Conservation (phyloP, 1,140 invertebrate species). For the Bombus impatiens region DNA sequence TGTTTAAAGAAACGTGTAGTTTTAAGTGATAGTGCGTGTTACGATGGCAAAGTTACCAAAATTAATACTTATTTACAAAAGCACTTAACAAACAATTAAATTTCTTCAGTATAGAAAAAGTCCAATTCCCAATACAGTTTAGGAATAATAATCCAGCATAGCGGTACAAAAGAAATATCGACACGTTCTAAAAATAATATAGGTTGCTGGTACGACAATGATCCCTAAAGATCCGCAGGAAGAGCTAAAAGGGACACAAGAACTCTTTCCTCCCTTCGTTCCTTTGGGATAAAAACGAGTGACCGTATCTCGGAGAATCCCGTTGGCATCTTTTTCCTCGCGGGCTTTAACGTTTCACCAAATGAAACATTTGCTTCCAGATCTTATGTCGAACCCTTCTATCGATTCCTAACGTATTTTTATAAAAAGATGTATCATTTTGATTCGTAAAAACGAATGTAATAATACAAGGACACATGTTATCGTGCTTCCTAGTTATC, state of each 20-base stretch:
- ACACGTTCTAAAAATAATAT: slow-evolving; percentile 24
- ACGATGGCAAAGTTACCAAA: too few species aligned
- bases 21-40: background rate
- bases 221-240: background rate
- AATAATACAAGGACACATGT: background rate
- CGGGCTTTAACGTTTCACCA: background rate
- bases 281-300: slow-evolving; percentile 16
- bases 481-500: too few species aligned
- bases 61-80: too few species aligned
- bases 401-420: background rate
- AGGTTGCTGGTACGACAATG: background rate
- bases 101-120: too few species aligned
- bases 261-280: background rate
- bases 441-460: background rate
- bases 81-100: too few species aligned
- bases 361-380: slow-evolving; percentile 3
- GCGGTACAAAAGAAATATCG: background rate
- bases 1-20: background rate
- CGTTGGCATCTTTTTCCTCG: background rate
- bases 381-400: background rate
- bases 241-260: background rate
- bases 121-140: too few species aligned
- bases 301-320: slow-evolving; percentile 18
- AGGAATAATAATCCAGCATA: background rate
- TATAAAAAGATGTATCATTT: background rate